These are phyloP conservation scores for mouse (Mus musculus) DNA, from an alignment of 2,113 vertebrate species.

Conservation along the genomic window DNA sequence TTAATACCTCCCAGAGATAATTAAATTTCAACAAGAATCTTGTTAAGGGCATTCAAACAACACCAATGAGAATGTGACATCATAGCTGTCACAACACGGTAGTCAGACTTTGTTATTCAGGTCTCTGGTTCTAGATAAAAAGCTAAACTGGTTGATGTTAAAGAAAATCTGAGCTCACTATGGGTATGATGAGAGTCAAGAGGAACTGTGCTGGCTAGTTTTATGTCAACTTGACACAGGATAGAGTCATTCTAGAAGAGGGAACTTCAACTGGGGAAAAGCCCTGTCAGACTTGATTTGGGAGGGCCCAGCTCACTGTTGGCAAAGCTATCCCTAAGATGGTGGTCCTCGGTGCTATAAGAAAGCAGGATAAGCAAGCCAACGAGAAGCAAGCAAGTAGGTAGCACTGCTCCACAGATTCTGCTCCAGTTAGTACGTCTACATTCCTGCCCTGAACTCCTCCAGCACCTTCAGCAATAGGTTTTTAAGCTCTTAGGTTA, in stretches of 20 bases:
- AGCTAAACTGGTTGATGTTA: not conserved
- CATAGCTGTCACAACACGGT: not conserved
- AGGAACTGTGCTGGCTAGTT: not conserved
- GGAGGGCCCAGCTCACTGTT: not conserved
- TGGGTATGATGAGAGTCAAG: not conserved
- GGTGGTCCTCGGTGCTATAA: not conserved
- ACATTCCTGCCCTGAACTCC: not conserved
- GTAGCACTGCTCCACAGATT: not conserved
- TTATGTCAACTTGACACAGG: not conserved
- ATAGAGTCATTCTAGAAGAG: not conserved
- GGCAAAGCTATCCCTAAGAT: not conserved
- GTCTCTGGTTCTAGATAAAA: not conserved
- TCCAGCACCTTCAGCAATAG: not conserved
- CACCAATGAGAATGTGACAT: not conserved
- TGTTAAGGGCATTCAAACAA: not conserved
- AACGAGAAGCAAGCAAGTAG: not conserved
- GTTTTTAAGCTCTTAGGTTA: not conserved
- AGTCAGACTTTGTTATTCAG: not conserved
- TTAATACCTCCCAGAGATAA: not conserved
- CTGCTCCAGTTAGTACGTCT: not conserved
- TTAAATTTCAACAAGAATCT: not conserved
- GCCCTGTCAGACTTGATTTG: not conserved
- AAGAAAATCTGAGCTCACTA: not conserved
- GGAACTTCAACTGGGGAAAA: not conserved
- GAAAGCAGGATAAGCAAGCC: not conserved